Base-by-base conservation (phyloP, 2,888 invertebrate genomes). In the Deilephila porcellus region DNA sequence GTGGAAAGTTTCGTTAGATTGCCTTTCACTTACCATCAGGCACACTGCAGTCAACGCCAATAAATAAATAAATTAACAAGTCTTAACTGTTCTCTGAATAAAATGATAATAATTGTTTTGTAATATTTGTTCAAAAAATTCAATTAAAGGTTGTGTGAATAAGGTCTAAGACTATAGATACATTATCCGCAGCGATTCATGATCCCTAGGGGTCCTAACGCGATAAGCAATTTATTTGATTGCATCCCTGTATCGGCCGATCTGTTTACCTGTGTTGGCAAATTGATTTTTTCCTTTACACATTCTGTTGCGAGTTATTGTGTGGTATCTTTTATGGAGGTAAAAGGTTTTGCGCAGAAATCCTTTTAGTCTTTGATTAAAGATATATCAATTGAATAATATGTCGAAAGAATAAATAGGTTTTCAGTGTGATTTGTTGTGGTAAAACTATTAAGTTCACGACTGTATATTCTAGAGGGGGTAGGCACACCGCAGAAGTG, bases 161-260 rank as follows among this genome's bases (percentile, higher is more conserved):
- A 67, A 1, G 67, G 25, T 17, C 14, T 67, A 25, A 45, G 20
- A 4, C 11, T 45, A 64, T 64, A 20, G 45, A 25, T 25, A 67
- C 45, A 52, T 17, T 67, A 25, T 52, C 14, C 52, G 67, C 52
- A 45, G 29, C 29, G 62, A 62, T 5, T n/a, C 63, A 29, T 25
- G 17, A 6, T 67, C 67, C 25, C 67, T 25, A 8, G 67, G 52
- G 67, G 17, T 17, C 25, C 45, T 52, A 67, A 67, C 67, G 17
- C 52, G 45, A 67, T 67, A 45, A 67, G 67, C 67, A 67, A 67
- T 67, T 67, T 67, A 67, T 67, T 67, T 67, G 67, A 67, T 67
- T 67, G 67, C 67, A 25, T 4, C 6, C 52, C 56, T n/a, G 56
- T 56, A 56, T 67, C 67, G 67, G 25, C 52, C 19, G 25, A 52